Conservation (phyloP, 1,140 invertebrate genomes). For the Matsumurasca onukii region DNA sequence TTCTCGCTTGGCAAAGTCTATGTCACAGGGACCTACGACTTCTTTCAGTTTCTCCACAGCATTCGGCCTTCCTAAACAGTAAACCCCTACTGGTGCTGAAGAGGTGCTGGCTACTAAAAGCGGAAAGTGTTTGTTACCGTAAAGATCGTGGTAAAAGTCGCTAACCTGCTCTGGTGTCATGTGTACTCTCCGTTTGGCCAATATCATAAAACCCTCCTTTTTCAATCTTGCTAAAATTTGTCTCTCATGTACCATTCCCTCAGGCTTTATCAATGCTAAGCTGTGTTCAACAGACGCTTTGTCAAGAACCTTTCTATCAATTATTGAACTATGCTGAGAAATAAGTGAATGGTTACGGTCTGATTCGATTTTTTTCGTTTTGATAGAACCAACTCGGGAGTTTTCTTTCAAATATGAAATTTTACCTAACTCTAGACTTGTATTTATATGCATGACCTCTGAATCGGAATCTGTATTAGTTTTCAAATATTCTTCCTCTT, state of each 20-base stretch:
- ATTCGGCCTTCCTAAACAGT: constrained; percentile 64
- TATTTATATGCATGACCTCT: too few relatives aligned
- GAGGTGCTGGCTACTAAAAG: constrained; percentile 75
- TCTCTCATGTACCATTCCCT: background rate
- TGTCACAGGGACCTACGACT: constrained; percentile 65
- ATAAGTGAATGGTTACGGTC: too few relatives aligned
- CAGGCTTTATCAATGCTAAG: background rate
- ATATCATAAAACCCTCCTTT: constrained; percentile 40
- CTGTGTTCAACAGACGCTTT: constrained; percentile 7
- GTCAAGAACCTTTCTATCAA: too few relatives aligned
- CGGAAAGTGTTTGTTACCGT: constrained; percentile 68
- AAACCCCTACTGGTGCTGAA: constrained; percentile 66
- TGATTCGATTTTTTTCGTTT: too few relatives aligned
- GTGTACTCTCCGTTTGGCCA: constrained; percentile 62
- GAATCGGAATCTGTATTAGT: too few relatives aligned
- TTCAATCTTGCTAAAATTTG: background rate
- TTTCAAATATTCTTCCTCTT: too few relatives aligned
- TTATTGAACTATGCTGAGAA: too few relatives aligned
- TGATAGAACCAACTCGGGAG: too few relatives aligned
- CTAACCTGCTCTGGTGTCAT: constrained; percentile 79
- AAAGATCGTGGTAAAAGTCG: constrained; percentile 75
- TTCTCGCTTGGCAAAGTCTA: constrained; percentile 63
- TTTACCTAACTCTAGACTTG: too few relatives aligned
- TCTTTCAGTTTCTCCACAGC: constrained; percentile 70
- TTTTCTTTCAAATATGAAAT: too few relatives aligned